A percentile compares a stretch with the other conserved stretches of the same genome.
These are phyloP conservation scores for Calvadosia cruxmelitensis DNA, from an alignment of 30 jellyfish, hydroid and myxozoan genomes.

Conservation along the genomic window DNA sequence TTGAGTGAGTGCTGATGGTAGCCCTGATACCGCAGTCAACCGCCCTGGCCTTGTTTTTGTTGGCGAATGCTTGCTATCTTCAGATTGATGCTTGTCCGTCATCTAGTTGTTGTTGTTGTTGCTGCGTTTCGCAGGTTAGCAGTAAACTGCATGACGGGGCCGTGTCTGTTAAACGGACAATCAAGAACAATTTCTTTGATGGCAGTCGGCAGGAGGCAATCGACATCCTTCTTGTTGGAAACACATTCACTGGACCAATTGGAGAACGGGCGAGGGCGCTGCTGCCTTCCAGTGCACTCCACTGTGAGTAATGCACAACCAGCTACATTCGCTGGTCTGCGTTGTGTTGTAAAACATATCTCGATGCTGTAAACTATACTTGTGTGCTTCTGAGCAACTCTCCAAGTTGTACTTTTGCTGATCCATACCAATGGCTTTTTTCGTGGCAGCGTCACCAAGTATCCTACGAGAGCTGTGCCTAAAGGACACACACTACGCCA, in stretches of 20 bases:
- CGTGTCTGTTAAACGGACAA: slow-evolving; percentile 77
- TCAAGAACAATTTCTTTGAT: slow-evolving; percentile 75
- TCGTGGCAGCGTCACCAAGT: slow-evolving; percentile 74
- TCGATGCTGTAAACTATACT: no score
- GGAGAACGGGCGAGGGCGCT: slow-evolving; percentile 98
- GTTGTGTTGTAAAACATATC: no score
- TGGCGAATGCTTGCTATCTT: no score
- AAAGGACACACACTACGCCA: slow-evolving; percentile 51
- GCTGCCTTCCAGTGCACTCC: slow-evolving; percentile 45
- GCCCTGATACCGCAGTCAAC: no score
- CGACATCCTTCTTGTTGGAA: slow-evolving; percentile 79
- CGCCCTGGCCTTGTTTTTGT: no score
- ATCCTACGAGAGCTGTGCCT: slow-evolving; percentile 69
- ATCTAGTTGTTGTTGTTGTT: no score
- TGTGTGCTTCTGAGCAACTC: background rate
- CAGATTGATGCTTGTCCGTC: no score
- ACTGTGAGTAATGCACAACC: slow-evolving; percentile 74
- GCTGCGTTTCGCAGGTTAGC: slow-evolving; percentile 64
- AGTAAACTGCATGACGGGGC: slow-evolving; percentile 98
- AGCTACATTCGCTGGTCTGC: no score
- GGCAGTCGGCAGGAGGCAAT: slow-evolving; percentile 97
- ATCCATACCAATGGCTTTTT: background rate
- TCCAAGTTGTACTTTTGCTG: background rate
- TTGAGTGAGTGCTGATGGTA: no score
- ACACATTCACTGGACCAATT: slow-evolving; percentile 58